A percentile compares a stretch with the other conserved stretches of the same genome.
Conservation (phyloP, 1,140 invertebrate species). For the Dreissena rostriformis region DNA sequence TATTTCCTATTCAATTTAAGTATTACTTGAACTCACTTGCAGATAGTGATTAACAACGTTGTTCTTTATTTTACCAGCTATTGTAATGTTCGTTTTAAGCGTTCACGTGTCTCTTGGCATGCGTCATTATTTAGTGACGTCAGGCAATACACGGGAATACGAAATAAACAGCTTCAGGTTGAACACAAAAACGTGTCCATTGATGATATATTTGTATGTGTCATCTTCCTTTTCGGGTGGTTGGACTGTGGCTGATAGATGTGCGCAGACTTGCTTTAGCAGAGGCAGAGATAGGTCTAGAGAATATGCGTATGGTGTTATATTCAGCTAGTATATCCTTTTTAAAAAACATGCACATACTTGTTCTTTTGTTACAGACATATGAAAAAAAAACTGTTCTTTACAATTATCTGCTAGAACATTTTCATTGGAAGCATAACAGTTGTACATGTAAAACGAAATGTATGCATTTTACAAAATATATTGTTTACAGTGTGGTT, state of each 20-base stretch:
- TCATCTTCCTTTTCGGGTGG: slow-evolving; percentile 4
- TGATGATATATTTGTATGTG: not conserved
- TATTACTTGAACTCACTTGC: too few species aligned
- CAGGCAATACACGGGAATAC: not conserved
- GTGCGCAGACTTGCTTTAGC: not conserved
- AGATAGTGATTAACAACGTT: not conserved
- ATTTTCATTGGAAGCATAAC: too few species aligned
- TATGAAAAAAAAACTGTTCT: too few species aligned
- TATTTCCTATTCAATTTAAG: too few species aligned
- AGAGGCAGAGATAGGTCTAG: not conserved
- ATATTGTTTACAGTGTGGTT: too few species aligned
- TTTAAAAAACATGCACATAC: too few species aligned
- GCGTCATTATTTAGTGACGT: not conserved
- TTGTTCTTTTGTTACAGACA: too few species aligned
- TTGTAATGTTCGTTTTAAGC: not conserved
- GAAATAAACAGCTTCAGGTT: not conserved
- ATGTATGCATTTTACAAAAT: too few species aligned
- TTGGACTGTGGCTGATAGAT: not conserved
- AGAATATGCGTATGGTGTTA: not conserved
- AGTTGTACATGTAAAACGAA: too few species aligned
- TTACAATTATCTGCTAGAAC: too few species aligned
- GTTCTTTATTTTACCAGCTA: slow-evolving; percentile 1
- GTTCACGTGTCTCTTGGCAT: not conserved
- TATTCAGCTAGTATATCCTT: not conserved
- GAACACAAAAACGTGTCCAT: not conserved